Conservation (phyloP, 2,888 invertebrate species). For the Galeruca laticollis region DNA sequence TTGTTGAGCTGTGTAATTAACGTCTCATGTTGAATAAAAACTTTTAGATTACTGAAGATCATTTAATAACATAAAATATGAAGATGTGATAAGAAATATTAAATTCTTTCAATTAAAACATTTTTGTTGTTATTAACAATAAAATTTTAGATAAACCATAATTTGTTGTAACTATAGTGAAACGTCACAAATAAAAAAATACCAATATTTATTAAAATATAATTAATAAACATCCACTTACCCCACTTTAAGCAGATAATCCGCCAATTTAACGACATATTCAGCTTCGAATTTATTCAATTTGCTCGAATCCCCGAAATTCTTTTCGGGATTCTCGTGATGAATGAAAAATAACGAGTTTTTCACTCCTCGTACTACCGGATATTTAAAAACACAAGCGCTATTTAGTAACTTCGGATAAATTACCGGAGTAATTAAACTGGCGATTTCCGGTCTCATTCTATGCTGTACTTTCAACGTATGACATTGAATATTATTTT, state of each 20-base stretch:
- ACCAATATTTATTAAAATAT: no score
- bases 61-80: no score
- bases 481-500: slow-evolving; percentile 65
- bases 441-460: slow-evolving; percentile 78
- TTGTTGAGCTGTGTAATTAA: no score
- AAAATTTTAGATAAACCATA: no score
- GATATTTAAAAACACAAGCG: slow-evolving; percentile 70
- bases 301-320: slow-evolving; percentile 11
- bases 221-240: slow-evolving; percentile 61
- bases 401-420: slow-evolving; percentile 76
- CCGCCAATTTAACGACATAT: slow-evolving; percentile 73
- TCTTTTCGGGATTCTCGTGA: slow-evolving; percentile 72
- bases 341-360: slow-evolving; percentile 77
- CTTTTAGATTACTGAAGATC: no score
- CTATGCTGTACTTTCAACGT: slow-evolving; percentile 77
- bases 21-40: no score
- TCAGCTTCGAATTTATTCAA: slow-evolving; percentile 69
- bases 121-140: no score
- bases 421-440: slow-evolving; percentile 74
- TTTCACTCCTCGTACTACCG: slow-evolving; percentile 72
- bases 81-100: no score
- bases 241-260: slow-evolving; percentile 73
- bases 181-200: no score
- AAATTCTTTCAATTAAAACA: no score
- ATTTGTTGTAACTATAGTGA: no score